These are phyloP conservation scores for Liasis olivaceus DNA, from an alignment of 2,797 vertebrate species.

Conservation along the genomic window DNA sequence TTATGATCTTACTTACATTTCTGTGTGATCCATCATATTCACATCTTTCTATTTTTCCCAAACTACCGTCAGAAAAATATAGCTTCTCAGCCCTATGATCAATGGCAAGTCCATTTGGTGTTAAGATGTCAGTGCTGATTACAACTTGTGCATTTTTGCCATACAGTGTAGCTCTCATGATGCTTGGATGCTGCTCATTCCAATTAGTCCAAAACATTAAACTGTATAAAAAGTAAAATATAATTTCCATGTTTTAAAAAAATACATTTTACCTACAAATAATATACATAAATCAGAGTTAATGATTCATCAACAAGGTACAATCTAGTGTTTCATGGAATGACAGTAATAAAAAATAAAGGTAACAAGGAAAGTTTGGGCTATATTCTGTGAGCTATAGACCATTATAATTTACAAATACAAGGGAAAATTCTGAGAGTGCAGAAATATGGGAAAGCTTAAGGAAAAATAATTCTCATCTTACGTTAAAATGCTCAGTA, in stretches of 20 bases:
- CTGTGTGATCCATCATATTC: conserved; percentile 95
- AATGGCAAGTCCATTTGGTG: conserved; percentile 95
- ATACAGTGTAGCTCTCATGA: conserved; percentile 91
- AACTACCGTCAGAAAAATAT: conserved; percentile 95
- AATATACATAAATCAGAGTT: background rate
- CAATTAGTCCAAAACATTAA: conserved; percentile 99
- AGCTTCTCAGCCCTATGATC: conserved; percentile 95
- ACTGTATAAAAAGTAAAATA: conserved; percentile 73
- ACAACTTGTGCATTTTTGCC: conserved; percentile 92
- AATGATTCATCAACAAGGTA: background rate
- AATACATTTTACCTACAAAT: background rate
- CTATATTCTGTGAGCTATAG: background rate
- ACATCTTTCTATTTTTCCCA: conserved; percentile 96
- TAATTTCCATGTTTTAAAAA: background rate
- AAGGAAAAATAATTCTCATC: background rate
- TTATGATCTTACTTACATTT: conserved; percentile 82
- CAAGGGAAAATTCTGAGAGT: background rate
- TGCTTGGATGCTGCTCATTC: conserved; percentile 96
- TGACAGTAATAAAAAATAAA: background rate
- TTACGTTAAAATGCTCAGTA: background rate
- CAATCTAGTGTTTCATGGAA: background rate
- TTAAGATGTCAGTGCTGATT: conserved; percentile 90
- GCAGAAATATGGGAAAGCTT: background rate
- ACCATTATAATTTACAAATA: background rate
- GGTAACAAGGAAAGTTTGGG: background rate